Conservation (phyloP, 2,888 invertebrate species). For the Cabera pusaria region DNA sequence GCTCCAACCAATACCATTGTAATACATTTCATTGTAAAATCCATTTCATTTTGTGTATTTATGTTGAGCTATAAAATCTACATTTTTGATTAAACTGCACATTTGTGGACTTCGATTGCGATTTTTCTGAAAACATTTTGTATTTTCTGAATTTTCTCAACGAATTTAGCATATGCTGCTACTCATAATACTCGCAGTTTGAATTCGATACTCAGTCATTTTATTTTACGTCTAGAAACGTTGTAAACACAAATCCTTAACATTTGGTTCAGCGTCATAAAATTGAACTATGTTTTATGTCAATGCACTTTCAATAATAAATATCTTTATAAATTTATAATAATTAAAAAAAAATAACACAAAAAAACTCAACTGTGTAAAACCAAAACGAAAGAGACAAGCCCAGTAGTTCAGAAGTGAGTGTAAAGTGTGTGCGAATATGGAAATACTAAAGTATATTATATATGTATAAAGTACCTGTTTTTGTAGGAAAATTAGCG, state of each 20-base stretch:
- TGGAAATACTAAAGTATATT: no score
- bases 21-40: not conserved
- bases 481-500: no score
- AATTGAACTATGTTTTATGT: slow-evolving; percentile 21
- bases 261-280: slow-evolving; percentile 30
- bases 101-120: slow-evolving; percentile 7
- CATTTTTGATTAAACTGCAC: slow-evolving; percentile 4
- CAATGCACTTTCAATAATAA: slow-evolving; percentile 22
- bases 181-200: slow-evolving; percentile 22
- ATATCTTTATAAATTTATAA: no score
- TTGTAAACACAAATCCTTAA: slow-evolving; percentile 32
- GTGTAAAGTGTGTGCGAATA: no score
- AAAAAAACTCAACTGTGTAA: no score
- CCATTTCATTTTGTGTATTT: not conserved
- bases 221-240: slow-evolving; percentile 38
- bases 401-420: no score
- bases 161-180: slow-evolving; percentile 40
- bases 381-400: no score
- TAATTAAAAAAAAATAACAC: no score
- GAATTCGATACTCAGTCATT: slow-evolving; percentile 33
- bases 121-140: slow-evolving; percentile 27
- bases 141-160: slow-evolving; percentile 35
- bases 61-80: slow-evolving; percentile 6
- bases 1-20: no score
- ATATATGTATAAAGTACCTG: no score